Evolutionary conservation across 2,797 vertebrate species (phyloP), one percentile per base, ranked within the genome.

Genomic region (Sternotherus odoratus): DNA sequence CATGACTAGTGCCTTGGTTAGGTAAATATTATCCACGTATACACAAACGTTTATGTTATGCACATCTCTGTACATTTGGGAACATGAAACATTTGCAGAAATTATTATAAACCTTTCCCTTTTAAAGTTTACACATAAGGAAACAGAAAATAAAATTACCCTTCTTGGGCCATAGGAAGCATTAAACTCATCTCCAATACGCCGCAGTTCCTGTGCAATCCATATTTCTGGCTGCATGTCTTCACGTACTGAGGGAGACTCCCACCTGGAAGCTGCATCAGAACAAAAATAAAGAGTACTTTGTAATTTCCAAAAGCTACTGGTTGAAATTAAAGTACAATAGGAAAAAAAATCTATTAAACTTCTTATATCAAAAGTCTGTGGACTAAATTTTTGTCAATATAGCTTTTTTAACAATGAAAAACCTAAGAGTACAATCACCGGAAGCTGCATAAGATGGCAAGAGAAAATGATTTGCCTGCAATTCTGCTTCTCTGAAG

Each of bases 101-200:
- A 9, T 48, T 48, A 48, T 48, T 91, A 63, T 63, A 93, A 92
- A 92, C 95, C 77, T 50, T 84, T 91, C 91, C 88, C 92, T 63
- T 83, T 43, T 33, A 88, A 51, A 93, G 66, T 12, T 23, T 0
- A 2, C 1, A 53, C 0, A 17, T n/a, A 79, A 93, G 91, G 88
- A 92, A 86, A 95, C 36, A 80, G 77, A 82, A 83, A 48, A 82
- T 24, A 51, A 89, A 88, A 83, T 98, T 98, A 98, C 98, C 98
- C 98, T 97, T 96, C 97, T 97, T 1, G 97, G 97, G 96, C 95
- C 97, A 86, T 97, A 97, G 77, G 96, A 97, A 69, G 97, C 97
- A 83, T 99, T 98, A 94, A 98, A 99, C 21, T 99, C 99, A 6
- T 99, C 99, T 10, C 99, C 99, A 3, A 99, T 99, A 74, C 98